phyloP scores from a whole-genome alignment of 2,888 invertebrate species.

The Orthosia gracilis region DNA sequence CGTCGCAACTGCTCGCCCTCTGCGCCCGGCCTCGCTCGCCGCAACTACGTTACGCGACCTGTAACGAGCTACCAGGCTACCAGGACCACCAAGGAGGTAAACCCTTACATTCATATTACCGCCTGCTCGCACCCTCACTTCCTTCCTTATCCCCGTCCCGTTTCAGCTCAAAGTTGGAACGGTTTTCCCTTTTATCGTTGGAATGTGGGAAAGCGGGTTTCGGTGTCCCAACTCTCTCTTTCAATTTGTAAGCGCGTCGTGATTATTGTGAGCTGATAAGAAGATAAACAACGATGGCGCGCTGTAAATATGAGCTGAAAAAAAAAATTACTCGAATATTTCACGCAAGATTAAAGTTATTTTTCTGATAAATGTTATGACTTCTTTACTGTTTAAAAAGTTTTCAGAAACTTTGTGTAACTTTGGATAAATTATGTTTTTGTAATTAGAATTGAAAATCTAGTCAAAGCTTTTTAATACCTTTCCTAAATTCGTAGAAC shows the following conservation, averaged over 20 bases:
- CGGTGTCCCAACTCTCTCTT: constrained; percentile 89
- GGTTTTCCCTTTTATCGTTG: constrained; percentile 89
- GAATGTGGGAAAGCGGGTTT: constrained; percentile 90
- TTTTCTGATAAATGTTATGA: not conserved
- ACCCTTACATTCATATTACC: constrained; percentile 83
- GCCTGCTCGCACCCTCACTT: constrained; percentile 77
- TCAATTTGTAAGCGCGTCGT: constrained; percentile 85
- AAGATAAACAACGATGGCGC: constrained; percentile 51
- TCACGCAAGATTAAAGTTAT: not conserved
- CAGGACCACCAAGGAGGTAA: constrained; percentile 85
- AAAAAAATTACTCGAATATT: not conserved
- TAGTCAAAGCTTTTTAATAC: constrained; percentile 1
- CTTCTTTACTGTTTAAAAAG: not conserved
- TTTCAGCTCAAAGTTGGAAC: constrained; percentile 76
- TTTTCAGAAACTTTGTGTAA: constrained; percentile 20
- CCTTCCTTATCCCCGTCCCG: constrained; percentile 75
- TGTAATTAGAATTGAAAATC: not conserved
- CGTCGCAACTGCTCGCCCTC: constrained; percentile 83
- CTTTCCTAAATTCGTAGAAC: not conserved
- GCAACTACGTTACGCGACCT: constrained; percentile 85
- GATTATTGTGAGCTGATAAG: constrained; percentile 73
- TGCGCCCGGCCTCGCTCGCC: constrained; percentile 74
- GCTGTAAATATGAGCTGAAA: constrained; percentile 15
- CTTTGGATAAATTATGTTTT: not conserved
- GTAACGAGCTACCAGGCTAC: constrained; percentile 89